These are phyloP conservation scores for Lagopus muta DNA, from an alignment of 2,113 vertebrate species.

Conservation along the genomic window DNA sequence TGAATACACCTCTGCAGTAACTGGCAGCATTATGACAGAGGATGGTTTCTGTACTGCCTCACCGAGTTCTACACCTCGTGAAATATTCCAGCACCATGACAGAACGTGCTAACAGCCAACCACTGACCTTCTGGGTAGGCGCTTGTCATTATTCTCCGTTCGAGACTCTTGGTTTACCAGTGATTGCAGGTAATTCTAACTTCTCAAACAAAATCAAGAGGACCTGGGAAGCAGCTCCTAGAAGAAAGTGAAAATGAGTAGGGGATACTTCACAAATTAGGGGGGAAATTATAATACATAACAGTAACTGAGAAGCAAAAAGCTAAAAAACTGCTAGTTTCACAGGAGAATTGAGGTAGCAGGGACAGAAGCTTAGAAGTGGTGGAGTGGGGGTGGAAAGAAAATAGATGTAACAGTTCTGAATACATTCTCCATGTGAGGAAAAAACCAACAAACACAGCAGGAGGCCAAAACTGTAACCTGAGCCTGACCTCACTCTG, in stretches of 20 bases:
- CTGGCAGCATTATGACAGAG: rapidly evolving
- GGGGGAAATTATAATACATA: rapidly evolving
- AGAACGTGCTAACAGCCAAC: not conserved
- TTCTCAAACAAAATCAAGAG: not conserved
- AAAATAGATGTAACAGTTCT: not conserved
- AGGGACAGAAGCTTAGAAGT: not conserved
- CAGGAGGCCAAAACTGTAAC: slow-evolving; percentile 26
- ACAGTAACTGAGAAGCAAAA: not conserved
- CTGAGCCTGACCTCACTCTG: not conserved
- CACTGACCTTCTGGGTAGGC: not conserved
- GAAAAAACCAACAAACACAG: not conserved
- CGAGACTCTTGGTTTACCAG: not conserved
- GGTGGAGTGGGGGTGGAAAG: not conserved
- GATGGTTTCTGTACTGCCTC: not conserved
- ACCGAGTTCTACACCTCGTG: not conserved
- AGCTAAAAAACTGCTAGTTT: not conserved
- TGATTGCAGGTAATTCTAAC: not conserved
- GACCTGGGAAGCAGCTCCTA: not conserved
- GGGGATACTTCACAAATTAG: not conserved
- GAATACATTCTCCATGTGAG: not conserved
- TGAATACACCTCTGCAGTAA: not conserved
- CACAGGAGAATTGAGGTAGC: not conserved
- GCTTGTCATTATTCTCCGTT: not conserved
- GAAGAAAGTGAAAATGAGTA: not conserved
- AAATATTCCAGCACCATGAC: not conserved